These are phyloP conservation scores for Tichodroma muraria DNA, from an alignment of 2,113 vertebrate species.

Conservation along the genomic window DNA sequence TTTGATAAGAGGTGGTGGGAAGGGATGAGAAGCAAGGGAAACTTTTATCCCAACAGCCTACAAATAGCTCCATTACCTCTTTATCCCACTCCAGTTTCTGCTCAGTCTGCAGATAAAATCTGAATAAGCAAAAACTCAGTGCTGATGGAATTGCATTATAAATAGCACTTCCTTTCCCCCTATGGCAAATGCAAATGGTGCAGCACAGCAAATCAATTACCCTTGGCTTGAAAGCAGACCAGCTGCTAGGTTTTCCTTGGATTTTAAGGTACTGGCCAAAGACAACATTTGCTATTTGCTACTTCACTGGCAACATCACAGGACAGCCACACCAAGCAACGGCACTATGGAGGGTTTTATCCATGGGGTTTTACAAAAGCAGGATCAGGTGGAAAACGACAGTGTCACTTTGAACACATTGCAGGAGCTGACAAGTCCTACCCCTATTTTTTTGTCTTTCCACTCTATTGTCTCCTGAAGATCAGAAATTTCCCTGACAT, in stretches of 20 bases:
- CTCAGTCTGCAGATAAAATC: neutral
- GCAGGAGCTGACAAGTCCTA: constrained; percentile 56
- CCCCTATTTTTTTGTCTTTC: constrained; percentile 95
- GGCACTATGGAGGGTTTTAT: neutral
- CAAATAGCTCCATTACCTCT: constrained; percentile 4
- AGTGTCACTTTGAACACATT: neutral
- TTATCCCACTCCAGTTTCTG: neutral
- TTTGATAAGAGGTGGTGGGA: neutral
- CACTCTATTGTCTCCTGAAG: constrained; percentile 94
- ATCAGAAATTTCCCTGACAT: constrained; percentile 86
- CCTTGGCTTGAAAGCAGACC: neutral
- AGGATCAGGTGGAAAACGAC: neutral
- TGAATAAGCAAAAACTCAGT: neutral
- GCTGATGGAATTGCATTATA: constrained; percentile 1
- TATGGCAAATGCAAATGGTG: neutral
- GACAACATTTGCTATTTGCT: neutral
- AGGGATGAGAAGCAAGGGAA: neutral
- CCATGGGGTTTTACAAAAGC: neutral
- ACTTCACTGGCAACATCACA: neutral
- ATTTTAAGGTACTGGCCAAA: neutral
- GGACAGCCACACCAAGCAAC: neutral
- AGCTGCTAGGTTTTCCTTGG: constrained; percentile 15
- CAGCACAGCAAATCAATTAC: neutral
- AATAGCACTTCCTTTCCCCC: neutral
- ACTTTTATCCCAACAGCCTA: neutral